Evolutionary conservation across 1,140 invertebrate species (phyloP).

Genomic region (Drosophila kurseongensis): DNA sequence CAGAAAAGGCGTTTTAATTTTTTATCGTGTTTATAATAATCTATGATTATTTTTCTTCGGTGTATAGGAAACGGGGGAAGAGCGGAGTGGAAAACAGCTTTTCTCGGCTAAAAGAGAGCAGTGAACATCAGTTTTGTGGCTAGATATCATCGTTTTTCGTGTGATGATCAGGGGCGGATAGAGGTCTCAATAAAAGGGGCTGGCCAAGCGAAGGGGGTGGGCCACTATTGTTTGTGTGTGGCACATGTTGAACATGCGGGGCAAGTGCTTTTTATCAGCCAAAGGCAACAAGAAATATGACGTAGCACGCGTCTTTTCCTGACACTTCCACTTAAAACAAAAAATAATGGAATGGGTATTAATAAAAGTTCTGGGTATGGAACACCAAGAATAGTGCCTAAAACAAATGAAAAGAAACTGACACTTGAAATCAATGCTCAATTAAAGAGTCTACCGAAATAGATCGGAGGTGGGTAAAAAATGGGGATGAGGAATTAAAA

Average conservation of each 20-base stretch:
- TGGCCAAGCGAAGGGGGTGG: background rate
- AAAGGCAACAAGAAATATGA: slow-evolving; percentile 54
- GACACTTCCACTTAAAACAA: slow-evolving; percentile 1
- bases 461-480: slow-evolving; percentile 5
- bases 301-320: slow-evolving; percentile 43
- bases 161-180: background rate
- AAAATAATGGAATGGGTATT: background rate
- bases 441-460: slow-evolving; percentile 28
- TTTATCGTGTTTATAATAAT: background rate
- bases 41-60: background rate
- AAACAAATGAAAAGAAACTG: slow-evolving; percentile 27
- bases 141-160: slow-evolving; percentile 26
- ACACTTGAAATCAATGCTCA: slow-evolving; percentile 64
- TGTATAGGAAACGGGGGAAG: background rate
- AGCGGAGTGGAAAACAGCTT: slow-evolving; percentile 1
- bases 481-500: background rate
- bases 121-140: slow-evolving; percentile 43
- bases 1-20: background rate
- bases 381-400: slow-evolving; percentile 11
- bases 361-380: background rate
- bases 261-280: slow-evolving; percentile 54
- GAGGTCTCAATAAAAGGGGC: background rate
- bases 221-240: slow-evolving; percentile 6
- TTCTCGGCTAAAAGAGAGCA: slow-evolving; percentile 28
- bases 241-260: slow-evolving; percentile 30